A percentile compares a stretch with the other conserved stretches of the same genome.
These are phyloP conservation scores for Aspidiotus destructor DNA, from an alignment of 2,888 invertebrate genomes.

Conservation along the genomic window DNA sequence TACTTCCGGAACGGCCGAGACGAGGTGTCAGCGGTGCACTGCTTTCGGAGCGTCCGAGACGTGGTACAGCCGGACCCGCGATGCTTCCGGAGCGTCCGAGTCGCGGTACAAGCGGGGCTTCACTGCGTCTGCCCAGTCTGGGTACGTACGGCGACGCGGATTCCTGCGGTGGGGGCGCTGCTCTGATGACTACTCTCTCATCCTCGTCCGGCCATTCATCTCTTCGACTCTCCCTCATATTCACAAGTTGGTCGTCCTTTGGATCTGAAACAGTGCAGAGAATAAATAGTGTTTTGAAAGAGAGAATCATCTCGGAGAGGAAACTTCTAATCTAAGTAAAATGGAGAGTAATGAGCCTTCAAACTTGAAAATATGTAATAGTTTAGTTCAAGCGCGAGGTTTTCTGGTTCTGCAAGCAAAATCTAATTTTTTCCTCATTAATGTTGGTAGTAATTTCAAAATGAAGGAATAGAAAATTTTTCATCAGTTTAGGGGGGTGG, in stretches of 20 bases:
- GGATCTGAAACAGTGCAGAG: neutral
- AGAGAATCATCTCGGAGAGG: neutral
- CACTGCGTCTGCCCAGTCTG: conserved; percentile 36
- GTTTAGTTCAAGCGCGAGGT: too few relatives aligned
- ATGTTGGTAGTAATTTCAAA: too few relatives aligned
- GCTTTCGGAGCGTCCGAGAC: conserved; percentile 18
- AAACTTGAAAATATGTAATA: too few relatives aligned
- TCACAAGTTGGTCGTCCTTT: conserved; percentile 9
- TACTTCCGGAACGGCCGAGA: conserved; percentile 16
- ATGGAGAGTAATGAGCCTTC: too few relatives aligned
- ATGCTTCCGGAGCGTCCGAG: conserved; percentile 23
- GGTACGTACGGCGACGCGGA: conserved; percentile 39
- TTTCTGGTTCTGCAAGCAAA: too few relatives aligned
- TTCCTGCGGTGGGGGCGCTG: too few relatives aligned
- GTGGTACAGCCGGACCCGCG: conserved; percentile 23
- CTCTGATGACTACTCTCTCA: conserved; percentile 14
- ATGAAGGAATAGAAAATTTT: too few relatives aligned
- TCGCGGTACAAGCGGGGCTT: conserved; percentile 22
- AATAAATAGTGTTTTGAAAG: neutral
- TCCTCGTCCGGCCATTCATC: conserved; percentile 30
- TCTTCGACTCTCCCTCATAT: conserved; percentile 20
- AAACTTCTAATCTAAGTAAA: neutral
- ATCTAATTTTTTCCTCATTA: too few relatives aligned
- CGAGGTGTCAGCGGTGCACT: conserved; percentile 25
- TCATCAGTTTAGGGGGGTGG: too few relatives aligned